phyloP scores from a whole-genome alignment of 2,888 invertebrate genomes.

The Meta bourneti region DNA sequence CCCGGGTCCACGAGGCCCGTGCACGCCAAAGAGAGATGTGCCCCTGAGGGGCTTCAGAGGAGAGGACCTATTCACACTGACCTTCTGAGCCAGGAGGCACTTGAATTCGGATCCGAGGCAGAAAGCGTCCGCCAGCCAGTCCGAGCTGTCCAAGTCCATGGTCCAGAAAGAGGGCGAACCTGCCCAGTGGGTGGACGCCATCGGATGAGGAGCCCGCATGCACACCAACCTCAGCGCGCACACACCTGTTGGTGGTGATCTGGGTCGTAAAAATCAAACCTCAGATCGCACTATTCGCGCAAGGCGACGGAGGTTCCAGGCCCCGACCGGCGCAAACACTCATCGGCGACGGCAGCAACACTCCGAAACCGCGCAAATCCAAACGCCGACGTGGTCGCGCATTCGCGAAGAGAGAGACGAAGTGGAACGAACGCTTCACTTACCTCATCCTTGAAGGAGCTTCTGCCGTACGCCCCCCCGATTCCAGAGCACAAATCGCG shows the following conservation, averaged over 20 bases:
- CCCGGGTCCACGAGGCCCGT: too few relatives aligned
- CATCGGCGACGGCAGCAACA: too few relatives aligned
- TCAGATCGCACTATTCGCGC: background rate
- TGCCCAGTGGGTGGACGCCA: background rate
- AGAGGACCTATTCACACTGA: background rate
- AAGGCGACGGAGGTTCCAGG: background rate
- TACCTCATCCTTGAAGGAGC: background rate
- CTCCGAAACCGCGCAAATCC: too few relatives aligned
- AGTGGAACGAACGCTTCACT: constrained; percentile 23
- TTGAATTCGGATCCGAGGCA: constrained; percentile 65
- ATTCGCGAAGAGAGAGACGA: background rate
- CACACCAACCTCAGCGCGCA: background rate
- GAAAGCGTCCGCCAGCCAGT: constrained; percentile 44
- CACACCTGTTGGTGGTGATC: too few relatives aligned
- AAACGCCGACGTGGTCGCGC: background rate
- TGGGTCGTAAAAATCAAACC: background rate
- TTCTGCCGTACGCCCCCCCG: background rate
- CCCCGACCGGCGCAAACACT: too few relatives aligned
- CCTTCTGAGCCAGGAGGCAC: constrained; percentile 62
- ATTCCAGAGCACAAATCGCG: too few relatives aligned
- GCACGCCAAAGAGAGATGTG: too few relatives aligned
- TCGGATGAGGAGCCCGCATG: too few relatives aligned
- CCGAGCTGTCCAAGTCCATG: constrained; percentile 25
- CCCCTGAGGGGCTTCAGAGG: too few relatives aligned
- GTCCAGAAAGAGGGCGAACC: constrained; percentile 68